Conservation (phyloP, 1,140 invertebrate species). For the Ceratina japonica region DNA sequence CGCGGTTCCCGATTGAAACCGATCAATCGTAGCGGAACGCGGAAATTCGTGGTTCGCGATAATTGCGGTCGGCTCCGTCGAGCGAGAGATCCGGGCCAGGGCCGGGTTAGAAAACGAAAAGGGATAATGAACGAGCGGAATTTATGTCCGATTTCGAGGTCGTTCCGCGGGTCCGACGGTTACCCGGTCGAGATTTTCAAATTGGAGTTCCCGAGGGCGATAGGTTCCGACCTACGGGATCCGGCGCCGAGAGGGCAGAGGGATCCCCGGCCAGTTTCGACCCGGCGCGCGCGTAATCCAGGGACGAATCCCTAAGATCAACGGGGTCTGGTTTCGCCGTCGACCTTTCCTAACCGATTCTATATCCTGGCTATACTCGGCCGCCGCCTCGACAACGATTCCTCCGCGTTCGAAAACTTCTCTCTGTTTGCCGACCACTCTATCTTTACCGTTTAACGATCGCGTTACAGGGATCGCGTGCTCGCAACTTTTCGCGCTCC, state of each 20-base stretch:
- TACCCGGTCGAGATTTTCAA: slow-evolving; percentile 19
- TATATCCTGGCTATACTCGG: too few relatives aligned
- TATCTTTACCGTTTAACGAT: slow-evolving; percentile 22
- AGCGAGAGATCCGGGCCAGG: neutral
- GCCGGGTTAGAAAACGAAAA: neutral
- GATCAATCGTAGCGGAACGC: neutral
- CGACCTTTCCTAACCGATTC: slow-evolving; percentile 39
- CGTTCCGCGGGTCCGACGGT: slow-evolving; percentile 7
- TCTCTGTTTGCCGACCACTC: slow-evolving; percentile 21
- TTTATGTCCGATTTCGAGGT: slow-evolving; percentile 16
- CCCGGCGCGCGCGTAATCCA: slow-evolving; percentile 60
- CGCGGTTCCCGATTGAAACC: neutral
- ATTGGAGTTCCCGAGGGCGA: slow-evolving; percentile 41
- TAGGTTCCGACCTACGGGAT: slow-evolving; percentile 57
- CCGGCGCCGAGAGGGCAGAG: slow-evolving; percentile 39
- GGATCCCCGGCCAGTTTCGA: slow-evolving; percentile 58
- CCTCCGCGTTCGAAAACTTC: slow-evolving; percentile 37
- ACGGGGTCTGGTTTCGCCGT: slow-evolving; percentile 48
- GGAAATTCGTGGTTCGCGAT: neutral
- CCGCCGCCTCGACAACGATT: neutral
- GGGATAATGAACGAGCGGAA: slow-evolving; percentile 8
- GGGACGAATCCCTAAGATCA: slow-evolving; percentile 58
- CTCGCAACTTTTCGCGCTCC: neutral
- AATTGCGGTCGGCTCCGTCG: neutral
- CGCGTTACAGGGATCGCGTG: slow-evolving; percentile 39